phyloP scores from a whole-genome alignment of 2,888 invertebrate species.

The Acleris holmiana region DNA sequence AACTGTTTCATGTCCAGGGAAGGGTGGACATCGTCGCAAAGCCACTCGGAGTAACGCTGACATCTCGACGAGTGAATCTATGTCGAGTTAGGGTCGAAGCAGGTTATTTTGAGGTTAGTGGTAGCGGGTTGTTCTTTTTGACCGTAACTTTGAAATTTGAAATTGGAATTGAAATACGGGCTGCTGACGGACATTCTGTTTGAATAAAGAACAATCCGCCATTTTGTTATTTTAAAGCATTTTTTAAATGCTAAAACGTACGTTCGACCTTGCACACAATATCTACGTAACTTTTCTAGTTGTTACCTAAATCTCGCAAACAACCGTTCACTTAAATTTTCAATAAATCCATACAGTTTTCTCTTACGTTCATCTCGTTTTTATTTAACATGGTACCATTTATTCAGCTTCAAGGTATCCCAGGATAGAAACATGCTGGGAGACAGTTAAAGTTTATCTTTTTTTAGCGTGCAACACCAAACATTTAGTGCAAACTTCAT shows the following conservation, averaged over 20 bases:
- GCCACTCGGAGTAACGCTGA: conserved; percentile 92
- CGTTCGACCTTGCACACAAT: conserved; percentile 22
- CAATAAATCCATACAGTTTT: neutral
- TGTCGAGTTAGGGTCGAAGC: conserved; percentile 73
- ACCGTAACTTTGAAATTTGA: neutral
- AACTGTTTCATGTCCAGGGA: conserved; percentile 86
- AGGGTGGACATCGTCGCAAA: conserved; percentile 93
- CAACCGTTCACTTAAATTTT: neutral
- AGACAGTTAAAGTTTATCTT: conserved; percentile 56
- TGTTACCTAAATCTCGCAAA: neutral
- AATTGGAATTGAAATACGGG: neutral
- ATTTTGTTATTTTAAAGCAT: conserved; percentile 33
- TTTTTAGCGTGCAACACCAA: conserved; percentile 74
- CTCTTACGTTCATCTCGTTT: neutral
- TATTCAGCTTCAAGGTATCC: conserved; percentile 64
- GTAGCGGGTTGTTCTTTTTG: conserved; percentile 42
- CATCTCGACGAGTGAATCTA: conserved; percentile 95
- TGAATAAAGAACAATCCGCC: conserved; percentile 28
- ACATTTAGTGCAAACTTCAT: conserved; percentile 46
- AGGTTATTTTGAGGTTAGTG: conserved; percentile 82
- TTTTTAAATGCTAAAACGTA: conserved; percentile 4
- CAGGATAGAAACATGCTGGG: conserved; percentile 68
- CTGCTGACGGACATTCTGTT: neutral
- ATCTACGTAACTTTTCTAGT: neutral
- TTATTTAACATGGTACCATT: neutral